Conservation (phyloP, 1,140 invertebrate genomes). For the Caenorhabditis remanei region DNA sequence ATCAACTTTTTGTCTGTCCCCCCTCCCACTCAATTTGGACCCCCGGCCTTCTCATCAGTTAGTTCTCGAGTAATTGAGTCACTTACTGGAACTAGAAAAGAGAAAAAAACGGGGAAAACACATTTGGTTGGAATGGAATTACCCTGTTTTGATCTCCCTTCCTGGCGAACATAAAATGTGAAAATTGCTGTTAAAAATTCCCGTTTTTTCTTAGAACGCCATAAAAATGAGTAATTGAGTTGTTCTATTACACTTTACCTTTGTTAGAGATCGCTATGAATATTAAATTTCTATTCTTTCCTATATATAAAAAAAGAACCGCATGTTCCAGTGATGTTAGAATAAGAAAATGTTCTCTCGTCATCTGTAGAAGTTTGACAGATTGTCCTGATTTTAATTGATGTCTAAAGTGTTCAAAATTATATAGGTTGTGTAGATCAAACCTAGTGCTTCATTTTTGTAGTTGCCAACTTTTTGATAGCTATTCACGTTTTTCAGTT, state of each 20-base stretch:
- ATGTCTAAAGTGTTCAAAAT: no score
- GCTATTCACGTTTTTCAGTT: no score
- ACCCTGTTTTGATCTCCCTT: background rate
- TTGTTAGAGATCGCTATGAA: background rate
- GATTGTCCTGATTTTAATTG: no score
- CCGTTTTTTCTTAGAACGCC: background rate
- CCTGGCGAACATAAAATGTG: background rate
- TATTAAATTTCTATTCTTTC: background rate
- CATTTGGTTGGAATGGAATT: background rate
- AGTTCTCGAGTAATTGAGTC: conserved; percentile 2
- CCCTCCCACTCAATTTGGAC: conserved; percentile 16
- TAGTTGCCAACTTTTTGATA: no score
- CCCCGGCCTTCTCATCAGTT: background rate
- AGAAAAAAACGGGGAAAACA: background rate
- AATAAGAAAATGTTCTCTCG: no score
- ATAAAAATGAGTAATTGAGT: background rate
- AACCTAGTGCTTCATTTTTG: no score
- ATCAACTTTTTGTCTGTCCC: background rate
- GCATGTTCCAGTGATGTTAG: background rate
- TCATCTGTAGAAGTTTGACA: no score
- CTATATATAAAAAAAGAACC: no score
- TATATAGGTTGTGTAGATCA: no score
- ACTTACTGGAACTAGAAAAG: background rate
- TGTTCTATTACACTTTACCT: no score
- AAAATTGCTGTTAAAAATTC: background rate